Conservation (phyloP, 2,113 vertebrate species). For the Lanius collurio region DNA sequence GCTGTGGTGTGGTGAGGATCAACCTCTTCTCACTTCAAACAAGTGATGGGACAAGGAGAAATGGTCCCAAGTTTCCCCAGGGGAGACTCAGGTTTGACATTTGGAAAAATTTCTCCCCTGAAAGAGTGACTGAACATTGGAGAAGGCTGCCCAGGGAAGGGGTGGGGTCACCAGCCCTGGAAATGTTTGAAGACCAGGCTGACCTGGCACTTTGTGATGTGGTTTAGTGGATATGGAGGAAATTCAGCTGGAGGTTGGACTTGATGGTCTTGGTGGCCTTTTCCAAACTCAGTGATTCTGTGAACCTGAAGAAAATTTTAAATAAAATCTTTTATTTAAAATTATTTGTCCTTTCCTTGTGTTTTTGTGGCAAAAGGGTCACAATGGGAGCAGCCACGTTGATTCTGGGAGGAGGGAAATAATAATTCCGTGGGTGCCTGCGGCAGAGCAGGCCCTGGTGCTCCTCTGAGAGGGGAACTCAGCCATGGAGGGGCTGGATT, state of each 20-base stretch:
- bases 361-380: neutral
- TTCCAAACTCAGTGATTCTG: neutral
- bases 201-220: too few species aligned
- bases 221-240: neutral
- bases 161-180: neutral
- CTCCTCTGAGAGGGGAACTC: neutral
- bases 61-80: too few species aligned
- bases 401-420: neutral
- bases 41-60: neutral
- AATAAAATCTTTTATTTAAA: neutral
- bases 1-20: too few species aligned
- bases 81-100: neutral
- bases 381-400: neutral
- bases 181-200: neutral
- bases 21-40: neutral
- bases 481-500: neutral
- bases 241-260: neutral
- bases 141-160: too few species aligned
- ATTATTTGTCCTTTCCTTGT: accelerated
- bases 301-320: neutral
- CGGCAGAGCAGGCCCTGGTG: neutral
- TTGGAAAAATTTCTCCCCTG: neutral
- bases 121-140: neutral
- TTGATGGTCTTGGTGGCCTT: neutral
- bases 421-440: neutral